Evolutionary conservation across 2,113 vertebrate species (phyloP), one percentile per base, ranked within the genome.

Genomic region (Myotis davidii): DNA sequence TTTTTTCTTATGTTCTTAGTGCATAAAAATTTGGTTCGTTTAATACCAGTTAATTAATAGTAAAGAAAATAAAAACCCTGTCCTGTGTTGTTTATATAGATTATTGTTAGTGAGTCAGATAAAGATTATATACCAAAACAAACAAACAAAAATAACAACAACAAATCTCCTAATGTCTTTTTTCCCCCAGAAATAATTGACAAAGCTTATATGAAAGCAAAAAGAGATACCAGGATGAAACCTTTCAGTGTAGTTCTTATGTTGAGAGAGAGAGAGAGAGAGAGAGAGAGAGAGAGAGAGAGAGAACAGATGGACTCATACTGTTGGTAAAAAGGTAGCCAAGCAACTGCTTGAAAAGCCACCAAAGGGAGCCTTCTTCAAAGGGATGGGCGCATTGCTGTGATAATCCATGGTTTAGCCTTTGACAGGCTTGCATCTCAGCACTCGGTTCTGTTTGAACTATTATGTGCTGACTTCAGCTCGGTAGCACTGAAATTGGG

Each of bases 381-480:
- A 96, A 97, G 92, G 72, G 89, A 86, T 32, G 4, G 84, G 93
- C 14, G 17, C 91, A 97, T 96, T 59, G 69, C 77, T 4, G 37
- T 92, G 45, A 97, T 98, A 98, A 98, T 97, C 85, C 67, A 39
- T 70, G 64, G 84, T 93, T 97, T 97, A 96, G 50, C 83, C 83
- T 97, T 97, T 97, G 96, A 92, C 95, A 95, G 6, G 1, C 85
- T 95, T 83, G 73, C 82, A 94, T 96, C 82, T 97, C 92, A 97
- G 90, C 54, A 6, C 97, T 96, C 65, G 50, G 18, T 85, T 42
- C 73, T 96, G 9, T 88, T 93, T 86, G 79, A 97, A 69, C 54
- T 94, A 5, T 97, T 97, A 88, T 96, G 45, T 97, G 96, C 89
- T 98, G 97, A 97, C 82, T 98, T 98, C 96, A 98, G 93, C 96